phyloP scores from a whole-genome alignment of 2,797 vertebrate genomes.

The Numenius phaeopus region DNA sequence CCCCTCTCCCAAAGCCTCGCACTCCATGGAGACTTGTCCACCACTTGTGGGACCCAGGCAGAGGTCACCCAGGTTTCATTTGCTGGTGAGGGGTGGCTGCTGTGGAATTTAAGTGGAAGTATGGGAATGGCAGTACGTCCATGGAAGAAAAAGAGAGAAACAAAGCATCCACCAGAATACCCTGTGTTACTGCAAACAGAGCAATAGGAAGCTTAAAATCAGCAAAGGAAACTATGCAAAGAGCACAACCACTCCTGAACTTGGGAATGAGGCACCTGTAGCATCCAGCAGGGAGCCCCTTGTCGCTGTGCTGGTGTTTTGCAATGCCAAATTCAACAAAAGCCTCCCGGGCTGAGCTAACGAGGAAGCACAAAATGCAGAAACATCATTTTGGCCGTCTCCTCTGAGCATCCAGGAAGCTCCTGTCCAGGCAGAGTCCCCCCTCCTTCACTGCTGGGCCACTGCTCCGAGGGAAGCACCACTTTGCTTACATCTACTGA shows the following conservation, averaged over 20 bases:
- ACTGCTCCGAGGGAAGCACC: accelerated
- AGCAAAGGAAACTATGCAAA: not conserved
- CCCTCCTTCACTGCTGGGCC: not conserved
- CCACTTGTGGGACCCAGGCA: not conserved
- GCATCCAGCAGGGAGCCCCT: not conserved
- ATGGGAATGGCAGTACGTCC: not conserved
- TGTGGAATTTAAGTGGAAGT: not conserved
- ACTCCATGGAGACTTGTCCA: not conserved
- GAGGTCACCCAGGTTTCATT: not conserved
- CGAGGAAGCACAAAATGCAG: not conserved
- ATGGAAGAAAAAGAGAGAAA: not conserved
- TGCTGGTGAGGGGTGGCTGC: not conserved
- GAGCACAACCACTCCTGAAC: not conserved
- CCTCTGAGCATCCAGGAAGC: not conserved
- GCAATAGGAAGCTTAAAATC: not conserved
- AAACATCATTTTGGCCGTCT: not conserved
- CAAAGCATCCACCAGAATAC: accelerated
- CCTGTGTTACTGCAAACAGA: not conserved
- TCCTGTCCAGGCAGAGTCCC: not conserved
- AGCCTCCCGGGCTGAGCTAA: not conserved
- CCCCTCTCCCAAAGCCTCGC: not conserved
- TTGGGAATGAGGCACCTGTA: not conserved
- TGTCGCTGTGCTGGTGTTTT: not conserved
- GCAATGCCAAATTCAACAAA: not conserved
- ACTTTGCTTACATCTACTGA: not conserved